These are phyloP conservation scores for Pseudorasbora parva DNA, from an alignment of 2,113 vertebrate species.

Conservation along the genomic window DNA sequence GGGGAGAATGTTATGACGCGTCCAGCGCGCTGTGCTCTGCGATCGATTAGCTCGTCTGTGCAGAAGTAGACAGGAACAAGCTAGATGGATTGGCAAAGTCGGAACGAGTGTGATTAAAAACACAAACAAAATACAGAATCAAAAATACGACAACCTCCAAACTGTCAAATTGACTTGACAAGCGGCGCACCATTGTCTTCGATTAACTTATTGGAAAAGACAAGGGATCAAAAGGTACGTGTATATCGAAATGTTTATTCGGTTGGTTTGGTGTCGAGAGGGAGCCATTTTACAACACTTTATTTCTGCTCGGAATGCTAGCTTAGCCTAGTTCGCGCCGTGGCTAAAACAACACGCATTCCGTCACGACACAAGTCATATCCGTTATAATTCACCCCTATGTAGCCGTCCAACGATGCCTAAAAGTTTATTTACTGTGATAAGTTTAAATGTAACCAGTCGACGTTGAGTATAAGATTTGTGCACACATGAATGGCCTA, in stretches of 20 bases:
- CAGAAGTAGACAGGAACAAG: slow-evolving; percentile 60
- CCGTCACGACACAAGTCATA: neutral
- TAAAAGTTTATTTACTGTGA: neutral
- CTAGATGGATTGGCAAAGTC: slow-evolving; percentile 50
- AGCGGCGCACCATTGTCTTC: slow-evolving; percentile 10
- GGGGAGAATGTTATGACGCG: slow-evolving; percentile 56
- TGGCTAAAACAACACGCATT: slow-evolving; percentile 33
- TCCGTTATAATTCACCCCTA: neutral
- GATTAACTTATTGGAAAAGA: slow-evolving; percentile 32
- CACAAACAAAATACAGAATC: slow-evolving; percentile 72
- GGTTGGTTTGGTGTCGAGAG: slow-evolving; percentile 68
- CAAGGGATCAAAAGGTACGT: slow-evolving; percentile 53
- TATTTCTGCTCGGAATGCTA: slow-evolving; percentile 66
- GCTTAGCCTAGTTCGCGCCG: slow-evolving; percentile 42
- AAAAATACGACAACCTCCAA: slow-evolving; percentile 11
- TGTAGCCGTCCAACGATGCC: neutral
- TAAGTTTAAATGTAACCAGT: neutral
- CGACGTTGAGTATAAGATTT: neutral
- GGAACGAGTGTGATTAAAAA: slow-evolving; percentile 66
- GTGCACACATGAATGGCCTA: slow-evolving; percentile 51
- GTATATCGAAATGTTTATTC: slow-evolving; percentile 44
- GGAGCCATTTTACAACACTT: slow-evolving; percentile 83
- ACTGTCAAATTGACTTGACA: slow-evolving; percentile 5
- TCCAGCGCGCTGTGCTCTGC: slow-evolving; percentile 43
- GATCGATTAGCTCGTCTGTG: slow-evolving; percentile 59